phyloP scores from a whole-genome alignment of 1,140 invertebrate genomes.

The Phocides pigmalion region DNA sequence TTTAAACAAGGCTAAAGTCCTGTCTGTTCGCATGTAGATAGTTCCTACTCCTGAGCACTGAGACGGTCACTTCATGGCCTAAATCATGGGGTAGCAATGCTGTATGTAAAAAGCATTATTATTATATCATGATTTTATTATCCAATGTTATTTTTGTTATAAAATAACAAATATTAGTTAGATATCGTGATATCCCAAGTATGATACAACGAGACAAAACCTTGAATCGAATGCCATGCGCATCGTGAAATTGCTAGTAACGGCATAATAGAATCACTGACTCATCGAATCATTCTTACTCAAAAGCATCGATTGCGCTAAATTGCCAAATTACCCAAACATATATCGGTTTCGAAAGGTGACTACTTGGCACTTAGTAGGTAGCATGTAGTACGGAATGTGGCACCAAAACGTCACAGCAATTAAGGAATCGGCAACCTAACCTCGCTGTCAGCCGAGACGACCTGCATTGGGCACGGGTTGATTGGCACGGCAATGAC shows the following conservation, averaged over 20 bases:
- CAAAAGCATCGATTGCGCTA: constrained; percentile 12
- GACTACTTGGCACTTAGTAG: constrained; percentile 54
- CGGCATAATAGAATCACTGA: neutral
- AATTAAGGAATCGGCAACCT: constrained; percentile 83
- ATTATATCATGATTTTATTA: too few species aligned
- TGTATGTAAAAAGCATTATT: too few species aligned
- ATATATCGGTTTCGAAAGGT: constrained; percentile 25
- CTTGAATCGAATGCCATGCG: neutral
- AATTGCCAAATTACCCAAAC: constrained; percentile 25
- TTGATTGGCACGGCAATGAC: constrained; percentile 70
- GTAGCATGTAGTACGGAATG: constrained; percentile 66
- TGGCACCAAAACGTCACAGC: constrained; percentile 82
- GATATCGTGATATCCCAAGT: too few species aligned
- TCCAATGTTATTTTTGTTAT: too few species aligned
- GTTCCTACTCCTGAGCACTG: too few species aligned
- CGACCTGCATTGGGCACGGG: constrained; percentile 67
- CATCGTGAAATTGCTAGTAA: neutral
- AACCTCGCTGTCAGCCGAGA: constrained; percentile 70
- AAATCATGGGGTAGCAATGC: too few species aligned
- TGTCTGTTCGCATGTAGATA: too few species aligned
- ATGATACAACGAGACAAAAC: neutral
- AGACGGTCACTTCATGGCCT: too few species aligned
- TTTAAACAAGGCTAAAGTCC: too few species aligned
- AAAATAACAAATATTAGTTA: too few species aligned
- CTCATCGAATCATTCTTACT: constrained; percentile 4